Conservation (phyloP, 2,888 invertebrate species). For the Aporophyla lueneburgensis region DNA sequence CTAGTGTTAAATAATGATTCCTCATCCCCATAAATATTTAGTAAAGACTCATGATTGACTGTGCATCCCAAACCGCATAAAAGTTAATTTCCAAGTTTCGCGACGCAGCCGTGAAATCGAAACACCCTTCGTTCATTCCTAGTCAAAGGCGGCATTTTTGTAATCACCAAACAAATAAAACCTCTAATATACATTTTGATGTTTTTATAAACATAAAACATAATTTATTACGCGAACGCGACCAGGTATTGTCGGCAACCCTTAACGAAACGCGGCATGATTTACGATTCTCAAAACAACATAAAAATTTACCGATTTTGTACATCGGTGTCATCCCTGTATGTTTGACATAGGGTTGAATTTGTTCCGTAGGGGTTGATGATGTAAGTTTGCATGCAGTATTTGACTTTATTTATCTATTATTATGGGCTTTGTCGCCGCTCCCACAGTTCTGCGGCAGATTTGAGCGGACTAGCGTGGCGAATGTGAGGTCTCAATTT, state of each 20-base stretch:
- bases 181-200: slow-evolving; percentile 69
- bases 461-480: slow-evolving; percentile 79
- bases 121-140: slow-evolving; percentile 56
- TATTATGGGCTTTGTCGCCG: slow-evolving; percentile 79
- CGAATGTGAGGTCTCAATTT: slow-evolving; percentile 88
- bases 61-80: slow-evolving; percentile 38
- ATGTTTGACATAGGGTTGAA: slow-evolving; percentile 33
- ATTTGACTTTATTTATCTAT: slow-evolving; percentile 85
- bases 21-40: not conserved
- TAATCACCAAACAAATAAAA: slow-evolving; percentile 69
- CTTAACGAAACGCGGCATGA: slow-evolving; percentile 75
- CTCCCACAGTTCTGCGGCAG: slow-evolving; percentile 76
- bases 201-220: slow-evolving; percentile 71
- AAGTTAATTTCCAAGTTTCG: slow-evolving; percentile 54
- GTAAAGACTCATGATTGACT: not conserved
- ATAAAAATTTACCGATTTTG: slow-evolving; percentile 37
- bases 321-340: slow-evolving; percentile 2
- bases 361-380: slow-evolving; percentile 19
- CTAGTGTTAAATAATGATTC: not conserved
- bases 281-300: slow-evolving; percentile 65
- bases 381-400: slow-evolving; percentile 66
- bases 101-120: slow-evolving; percentile 59
- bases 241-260: slow-evolving; percentile 72
- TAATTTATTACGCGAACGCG: slow-evolving; percentile 69
- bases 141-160: slow-evolving; percentile 63